Base-by-base conservation (phyloP, 2,113 vertebrate genomes). In the Poeciliopsis turrubarensis region DNA sequence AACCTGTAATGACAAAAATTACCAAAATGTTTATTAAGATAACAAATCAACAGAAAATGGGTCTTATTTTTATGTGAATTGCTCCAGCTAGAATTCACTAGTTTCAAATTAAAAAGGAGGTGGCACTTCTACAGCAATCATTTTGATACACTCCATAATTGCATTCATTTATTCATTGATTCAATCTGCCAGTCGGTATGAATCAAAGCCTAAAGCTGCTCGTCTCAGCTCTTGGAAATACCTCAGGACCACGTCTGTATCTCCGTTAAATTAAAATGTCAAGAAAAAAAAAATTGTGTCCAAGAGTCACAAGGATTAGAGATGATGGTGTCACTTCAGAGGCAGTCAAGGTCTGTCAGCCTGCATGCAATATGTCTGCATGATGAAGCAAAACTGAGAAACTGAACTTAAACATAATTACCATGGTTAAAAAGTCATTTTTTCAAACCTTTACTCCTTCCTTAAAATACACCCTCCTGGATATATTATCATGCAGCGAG, bases 181-280 rank as follows among this genome's bases (percentile, higher is more conserved):
- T 30, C 14, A 68, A 11, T 67, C 37, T 34, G 32, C 32, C 19
- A 25, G 22, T n/a, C 30, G 19, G 47, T 54, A 54, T 54, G 22
- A 25, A 54, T 54, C 47, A 54, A 51, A 54, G 47, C 22, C 47
- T 54, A 54, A 54, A 54, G 47, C 47, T 57, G 22, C 22, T 19
- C 51, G 10, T 57, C 25, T 57, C 25, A 57, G 22, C 22, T 57
- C 22, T n/a, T 25, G 5, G 25, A 57, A 25, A 57, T 57, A 57
- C 51, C 25, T 31, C 29, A 32, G 62, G 17, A 64, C 62, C 29
- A 31, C 14, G 51, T 19, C 39, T 47, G 37, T 10, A 30, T 47
- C 65, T 47, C 1, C 26, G 17, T 51, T 65, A 37, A 63, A 65
- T 65, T 15, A 13, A 65, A 65, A 65, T n/a, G 63, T 65, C 63